Base-by-base conservation (phyloP, 1,140 invertebrate species). In the Diabrotica virgifera region DNA sequence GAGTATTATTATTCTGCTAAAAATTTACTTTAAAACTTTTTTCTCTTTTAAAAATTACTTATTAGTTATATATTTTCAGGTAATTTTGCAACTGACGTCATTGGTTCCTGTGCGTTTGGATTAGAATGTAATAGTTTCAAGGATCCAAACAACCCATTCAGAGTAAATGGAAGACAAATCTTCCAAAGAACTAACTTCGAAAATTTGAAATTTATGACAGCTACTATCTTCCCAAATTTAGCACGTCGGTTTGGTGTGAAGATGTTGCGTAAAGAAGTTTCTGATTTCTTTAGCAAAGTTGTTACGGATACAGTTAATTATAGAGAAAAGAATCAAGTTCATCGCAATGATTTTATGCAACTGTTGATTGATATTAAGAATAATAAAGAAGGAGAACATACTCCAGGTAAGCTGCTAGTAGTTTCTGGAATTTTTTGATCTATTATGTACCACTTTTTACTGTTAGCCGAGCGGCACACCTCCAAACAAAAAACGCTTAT, bases 101-200 rank as follows among this genome's bases (percentile, higher is more conserved):
- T 86, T 62, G 84, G 82, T 0, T 81, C 80, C 0, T 84, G 82
- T 58, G 85, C 82, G 7, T 87, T 87, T 74, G 86, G 85, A 5
- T 74, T 87, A 8, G 75, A 86, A 58, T 80, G 80, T 68, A 82
- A 85, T 60, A 76, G 81, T 11, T 66, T 87, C 11, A 73, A 76
- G 38, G 77, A 85, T 66, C 80, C 82, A 35, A 74, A 85, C 53
- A 81, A 79, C 6, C 14, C 53, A 13, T 72, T 69, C 51, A 60
- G 70, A 76, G 74, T 77, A 71, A 76, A 82, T 67, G 83, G 81
- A 0, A 72, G 69, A 64, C 70, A 69, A 65, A 64, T 81, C 9
- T 72, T 72, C 36, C 12, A 38, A 3, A 14, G 50, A 9, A 50
- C 12, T 35, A 14, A 36, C 5, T 51, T 50, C 9, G 9, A 6